These are phyloP conservation scores for Drosophila pachea DNA, from an alignment of 1,140 invertebrate genomes.

Conservation along the genomic window DNA sequence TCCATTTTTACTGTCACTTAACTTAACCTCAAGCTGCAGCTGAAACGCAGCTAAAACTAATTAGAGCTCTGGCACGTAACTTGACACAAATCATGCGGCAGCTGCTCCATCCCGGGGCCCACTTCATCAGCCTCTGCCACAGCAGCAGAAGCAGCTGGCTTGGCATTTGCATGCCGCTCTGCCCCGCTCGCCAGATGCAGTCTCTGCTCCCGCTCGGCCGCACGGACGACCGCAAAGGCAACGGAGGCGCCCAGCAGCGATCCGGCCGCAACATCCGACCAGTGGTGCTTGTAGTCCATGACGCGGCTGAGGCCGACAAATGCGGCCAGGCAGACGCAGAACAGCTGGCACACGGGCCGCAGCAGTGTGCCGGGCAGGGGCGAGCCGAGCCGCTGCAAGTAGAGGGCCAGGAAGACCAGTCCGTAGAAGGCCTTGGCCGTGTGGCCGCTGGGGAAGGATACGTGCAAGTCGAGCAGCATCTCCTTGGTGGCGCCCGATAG, in stretches of 20 bases:
- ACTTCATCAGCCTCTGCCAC: not conserved
- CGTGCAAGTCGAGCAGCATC: constrained; percentile 83
- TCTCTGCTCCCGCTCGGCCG: constrained; percentile 39
- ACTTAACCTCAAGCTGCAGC: constrained; percentile 22
- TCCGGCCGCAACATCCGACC: constrained; percentile 83
- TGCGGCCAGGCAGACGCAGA: constrained; percentile 80
- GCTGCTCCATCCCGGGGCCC: constrained; percentile 26
- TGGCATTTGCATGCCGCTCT: constrained; percentile 12
- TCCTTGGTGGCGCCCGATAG: constrained; percentile 78
- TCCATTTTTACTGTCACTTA: constrained; percentile 35
- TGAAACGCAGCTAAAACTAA: constrained; percentile 45
- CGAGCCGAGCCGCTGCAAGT: constrained; percentile 83
- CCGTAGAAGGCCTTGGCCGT: constrained; percentile 89
- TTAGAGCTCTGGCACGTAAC: constrained; percentile 55
- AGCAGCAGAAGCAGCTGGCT: not conserved
- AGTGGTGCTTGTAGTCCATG: constrained; percentile 98
- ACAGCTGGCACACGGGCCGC: constrained; percentile 48
- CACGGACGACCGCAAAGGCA: constrained; percentile 81
- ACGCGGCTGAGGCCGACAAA: constrained; percentile 91
- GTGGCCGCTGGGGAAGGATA: constrained; percentile 91
- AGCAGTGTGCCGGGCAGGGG: constrained; percentile 32
- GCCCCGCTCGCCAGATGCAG: not conserved
- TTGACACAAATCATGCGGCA: constrained; percentile 56
- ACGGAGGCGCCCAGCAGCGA: constrained; percentile 80
- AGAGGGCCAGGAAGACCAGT: constrained; percentile 89